Percentiles rank a stretch among this genome's conserved stretches.
Conservation (phyloP, 2,113 vertebrate genomes). For the Plestiodon gilberti region DNA sequence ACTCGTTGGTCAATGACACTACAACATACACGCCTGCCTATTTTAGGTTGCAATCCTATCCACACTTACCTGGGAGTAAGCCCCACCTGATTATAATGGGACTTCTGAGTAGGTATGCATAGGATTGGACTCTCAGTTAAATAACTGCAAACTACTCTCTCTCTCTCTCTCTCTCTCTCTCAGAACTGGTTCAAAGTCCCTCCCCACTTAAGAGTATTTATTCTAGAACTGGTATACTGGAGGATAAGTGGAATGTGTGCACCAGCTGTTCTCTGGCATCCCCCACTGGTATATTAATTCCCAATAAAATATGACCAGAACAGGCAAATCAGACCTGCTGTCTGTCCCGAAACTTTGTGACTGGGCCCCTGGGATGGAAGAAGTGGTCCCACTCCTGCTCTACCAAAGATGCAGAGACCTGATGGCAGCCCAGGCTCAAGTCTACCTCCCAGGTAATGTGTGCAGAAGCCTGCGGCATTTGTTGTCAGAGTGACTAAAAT, state of each 20-base stretch:
- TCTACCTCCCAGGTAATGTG: background rate
- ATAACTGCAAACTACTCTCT: too few species aligned
- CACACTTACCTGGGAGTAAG: too few species aligned
- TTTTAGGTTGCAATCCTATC: too few species aligned
- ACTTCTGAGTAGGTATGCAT: too few species aligned
- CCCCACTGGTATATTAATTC: background rate
- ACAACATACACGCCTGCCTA: background rate
- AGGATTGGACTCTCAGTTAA: too few species aligned
- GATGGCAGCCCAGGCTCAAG: background rate
- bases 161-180: background rate
- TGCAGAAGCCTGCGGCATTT: background rate
- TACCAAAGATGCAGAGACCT: background rate
- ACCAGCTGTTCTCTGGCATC: background rate
- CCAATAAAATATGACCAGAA: background rate
- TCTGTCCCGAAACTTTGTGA: background rate
- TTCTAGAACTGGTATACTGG: background rate
- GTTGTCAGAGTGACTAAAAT: conserved; percentile 9
- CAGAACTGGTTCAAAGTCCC: background rate
- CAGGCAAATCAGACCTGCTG: background rate
- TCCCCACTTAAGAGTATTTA: background rate
- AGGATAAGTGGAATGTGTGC: background rate
- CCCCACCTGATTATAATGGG: too few species aligned
- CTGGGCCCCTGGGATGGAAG: background rate
- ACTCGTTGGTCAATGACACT: background rate
- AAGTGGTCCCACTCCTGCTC: background rate